Evolutionary conservation across 2,797 vertebrate species (phyloP).

Genomic region (Lepilemur septentrionalis): DNA sequence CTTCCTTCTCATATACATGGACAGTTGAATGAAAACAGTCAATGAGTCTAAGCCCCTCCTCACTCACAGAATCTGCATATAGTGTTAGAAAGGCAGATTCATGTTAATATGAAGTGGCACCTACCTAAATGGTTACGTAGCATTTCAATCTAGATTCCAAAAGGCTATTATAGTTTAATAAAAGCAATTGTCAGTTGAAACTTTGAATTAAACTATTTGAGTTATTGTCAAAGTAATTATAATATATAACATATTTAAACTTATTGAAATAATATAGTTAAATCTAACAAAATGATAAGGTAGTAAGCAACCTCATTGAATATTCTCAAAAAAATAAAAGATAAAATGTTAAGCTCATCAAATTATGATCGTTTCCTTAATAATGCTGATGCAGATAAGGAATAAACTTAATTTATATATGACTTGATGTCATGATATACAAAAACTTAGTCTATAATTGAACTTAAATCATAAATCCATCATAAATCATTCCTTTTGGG

Average conservation of each 20-base stretch:
- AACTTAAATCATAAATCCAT: neutral
- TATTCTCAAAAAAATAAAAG: neutral
- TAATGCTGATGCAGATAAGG: neutral
- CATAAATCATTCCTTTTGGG: neutral
- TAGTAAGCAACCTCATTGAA: neutral
- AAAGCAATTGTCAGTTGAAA: slow-evolving; percentile 6
- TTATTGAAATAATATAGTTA: neutral
- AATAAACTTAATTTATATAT: neutral
- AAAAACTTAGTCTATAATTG: neutral
- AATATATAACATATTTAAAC: neutral
- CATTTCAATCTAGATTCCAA: slow-evolving; percentile 37
- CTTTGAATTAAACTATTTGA: slow-evolving; percentile 41
- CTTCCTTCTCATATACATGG: slow-evolving; percentile 70
- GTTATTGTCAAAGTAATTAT: neutral
- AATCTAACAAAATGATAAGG: neutral
- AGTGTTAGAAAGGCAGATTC: slow-evolving; percentile 14
- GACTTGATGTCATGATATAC: neutral
- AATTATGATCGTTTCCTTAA: neutral
- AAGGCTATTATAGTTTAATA: neutral
- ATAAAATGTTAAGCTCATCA: neutral
- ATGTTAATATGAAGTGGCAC: slow-evolving; percentile 1
- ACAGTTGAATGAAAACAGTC: slow-evolving; percentile 56
- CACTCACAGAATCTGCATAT: slow-evolving; percentile 43
- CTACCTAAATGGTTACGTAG: neutral
- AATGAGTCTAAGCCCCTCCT: slow-evolving; percentile 1